phyloP scores from a whole-genome alignment of 1,140 invertebrate genomes.

The Aphelenchoides avenae region DNA sequence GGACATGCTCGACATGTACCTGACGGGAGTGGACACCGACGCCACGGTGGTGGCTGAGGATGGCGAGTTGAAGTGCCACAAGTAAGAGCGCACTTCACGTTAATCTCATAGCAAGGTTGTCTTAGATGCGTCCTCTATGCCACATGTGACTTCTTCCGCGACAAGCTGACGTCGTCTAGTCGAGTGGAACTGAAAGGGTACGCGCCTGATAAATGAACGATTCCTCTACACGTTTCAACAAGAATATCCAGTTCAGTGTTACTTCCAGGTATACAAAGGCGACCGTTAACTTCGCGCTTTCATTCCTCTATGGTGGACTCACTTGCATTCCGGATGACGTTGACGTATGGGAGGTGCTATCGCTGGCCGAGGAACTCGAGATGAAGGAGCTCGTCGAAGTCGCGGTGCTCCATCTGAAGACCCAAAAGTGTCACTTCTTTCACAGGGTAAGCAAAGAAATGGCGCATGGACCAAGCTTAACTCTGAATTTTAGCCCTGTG shows the following conservation, averaged over 20 bases:
- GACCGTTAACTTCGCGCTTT: conserved; percentile 48
- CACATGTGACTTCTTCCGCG: conserved; percentile 40
- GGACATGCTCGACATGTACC: conserved; percentile 54
- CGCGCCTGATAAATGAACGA: background rate
- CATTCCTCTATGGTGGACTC: conserved; percentile 52
- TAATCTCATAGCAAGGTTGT: no score
- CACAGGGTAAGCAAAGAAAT: conserved; percentile 31
- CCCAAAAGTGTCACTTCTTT: conserved; percentile 52
- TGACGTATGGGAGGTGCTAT: conserved; percentile 52
- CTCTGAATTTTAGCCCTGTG: conserved; percentile 45
- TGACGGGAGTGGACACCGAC: conserved; percentile 47
- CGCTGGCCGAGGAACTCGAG: conserved; percentile 41
- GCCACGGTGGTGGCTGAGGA: conserved; percentile 37
- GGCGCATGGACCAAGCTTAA: background rate
- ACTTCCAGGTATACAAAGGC: conserved; percentile 30
- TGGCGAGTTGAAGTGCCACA: no score
- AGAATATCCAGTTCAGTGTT: background rate
- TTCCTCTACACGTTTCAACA: no score
- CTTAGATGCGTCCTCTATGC: conserved; percentile 53
- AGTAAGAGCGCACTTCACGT: no score
- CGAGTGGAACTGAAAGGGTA: conserved; percentile 30
- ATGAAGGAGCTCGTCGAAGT: conserved; percentile 46
- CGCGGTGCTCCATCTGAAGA: conserved; percentile 37
- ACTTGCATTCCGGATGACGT: conserved; percentile 47
- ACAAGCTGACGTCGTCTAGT: no score